These are phyloP conservation scores for Ectropis grisescens DNA, from an alignment of 1,140 invertebrate species.

Conservation along the genomic window DNA sequence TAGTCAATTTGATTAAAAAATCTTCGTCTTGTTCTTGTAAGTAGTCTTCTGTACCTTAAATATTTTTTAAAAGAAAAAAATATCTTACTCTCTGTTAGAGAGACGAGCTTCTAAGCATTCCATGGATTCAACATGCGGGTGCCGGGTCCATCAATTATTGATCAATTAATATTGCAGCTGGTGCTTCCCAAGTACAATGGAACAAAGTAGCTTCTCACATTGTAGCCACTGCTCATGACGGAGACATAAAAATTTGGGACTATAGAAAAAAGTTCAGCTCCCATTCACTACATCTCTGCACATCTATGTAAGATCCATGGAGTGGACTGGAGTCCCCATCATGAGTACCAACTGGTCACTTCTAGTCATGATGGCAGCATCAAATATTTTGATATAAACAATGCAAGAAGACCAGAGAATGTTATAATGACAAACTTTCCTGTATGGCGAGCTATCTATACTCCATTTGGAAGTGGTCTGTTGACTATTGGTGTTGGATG, in stretches of 20 bases:
- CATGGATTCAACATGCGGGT: too few relatives aligned
- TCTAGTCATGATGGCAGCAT: constrained; percentile 95
- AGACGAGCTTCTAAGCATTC: too few relatives aligned
- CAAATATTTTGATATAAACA: constrained; percentile 93
- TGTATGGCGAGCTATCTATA: constrained; percentile 94
- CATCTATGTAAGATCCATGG: constrained; percentile 94
- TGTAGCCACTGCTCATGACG: constrained; percentile 94
- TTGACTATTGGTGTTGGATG: constrained; percentile 82
- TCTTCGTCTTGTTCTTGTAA: too few relatives aligned
- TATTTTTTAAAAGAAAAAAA: too few relatives aligned
- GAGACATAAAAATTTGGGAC: constrained; percentile 96
- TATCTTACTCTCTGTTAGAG: too few relatives aligned
- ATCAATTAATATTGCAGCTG: constrained; percentile 72
- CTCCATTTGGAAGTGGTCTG: constrained; percentile 93
- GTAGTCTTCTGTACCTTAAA: too few relatives aligned
- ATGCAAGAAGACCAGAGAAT: constrained; percentile 85
- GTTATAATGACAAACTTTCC: constrained; percentile 88
- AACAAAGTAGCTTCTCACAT: constrained; percentile 87
- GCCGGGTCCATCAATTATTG: too few relatives aligned
- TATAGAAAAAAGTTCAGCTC: constrained; percentile 87
- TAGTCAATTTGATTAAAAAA: too few relatives aligned
- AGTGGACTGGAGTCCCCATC: constrained; percentile 91
- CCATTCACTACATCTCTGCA: constrained; percentile 93
- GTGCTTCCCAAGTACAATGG: constrained; percentile 95
- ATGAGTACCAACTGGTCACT: constrained; percentile 90